phyloP scores from a whole-genome alignment of 2,888 invertebrate species.

The Athalia circularis region DNA sequence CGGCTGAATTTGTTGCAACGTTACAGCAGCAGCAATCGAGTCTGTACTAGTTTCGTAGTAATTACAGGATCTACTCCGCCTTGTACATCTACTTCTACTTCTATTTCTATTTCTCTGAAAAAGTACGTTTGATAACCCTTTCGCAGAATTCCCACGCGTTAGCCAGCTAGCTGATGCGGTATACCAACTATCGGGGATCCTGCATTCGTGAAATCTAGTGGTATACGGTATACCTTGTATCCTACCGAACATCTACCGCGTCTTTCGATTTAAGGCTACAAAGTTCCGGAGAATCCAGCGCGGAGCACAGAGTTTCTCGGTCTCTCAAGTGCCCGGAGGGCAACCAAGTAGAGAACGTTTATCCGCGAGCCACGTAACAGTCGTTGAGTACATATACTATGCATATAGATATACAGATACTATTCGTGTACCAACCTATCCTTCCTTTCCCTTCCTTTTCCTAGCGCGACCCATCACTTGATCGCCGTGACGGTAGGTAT shows the following conservation, averaged over 20 bases:
- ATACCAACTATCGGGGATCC: not conserved
- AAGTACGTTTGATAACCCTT: too few relatives aligned
- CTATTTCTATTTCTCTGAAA: too few relatives aligned
- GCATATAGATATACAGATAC: too few relatives aligned
- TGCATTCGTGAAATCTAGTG: not conserved
- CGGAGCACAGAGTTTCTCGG: conserved; percentile 46
- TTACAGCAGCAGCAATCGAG: too few relatives aligned
- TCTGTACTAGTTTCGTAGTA: too few relatives aligned
- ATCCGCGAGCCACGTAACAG: conserved; percentile 57
- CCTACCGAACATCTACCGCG: not conserved
- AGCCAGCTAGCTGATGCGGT: too few relatives aligned
- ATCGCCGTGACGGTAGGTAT: conserved; percentile 6
- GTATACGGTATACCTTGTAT: not conserved
- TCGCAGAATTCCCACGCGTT: too few relatives aligned
- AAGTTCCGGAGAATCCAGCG: conserved; percentile 21
- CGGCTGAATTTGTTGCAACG: too few relatives aligned
- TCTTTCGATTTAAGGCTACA: conserved; percentile 43
- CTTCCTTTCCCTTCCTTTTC: conserved; percentile 45
- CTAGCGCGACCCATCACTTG: conserved; percentile 32
- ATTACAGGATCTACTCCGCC: conserved; percentile 30
- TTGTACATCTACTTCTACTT: too few relatives aligned
- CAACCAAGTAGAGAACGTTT: conserved; percentile 53
- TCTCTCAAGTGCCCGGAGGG: conserved; percentile 30
- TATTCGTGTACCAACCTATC: conserved; percentile 45
- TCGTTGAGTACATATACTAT: not conserved